Conservation (phyloP, 2,113 vertebrate genomes). For the Illadopsis cleaveri region DNA sequence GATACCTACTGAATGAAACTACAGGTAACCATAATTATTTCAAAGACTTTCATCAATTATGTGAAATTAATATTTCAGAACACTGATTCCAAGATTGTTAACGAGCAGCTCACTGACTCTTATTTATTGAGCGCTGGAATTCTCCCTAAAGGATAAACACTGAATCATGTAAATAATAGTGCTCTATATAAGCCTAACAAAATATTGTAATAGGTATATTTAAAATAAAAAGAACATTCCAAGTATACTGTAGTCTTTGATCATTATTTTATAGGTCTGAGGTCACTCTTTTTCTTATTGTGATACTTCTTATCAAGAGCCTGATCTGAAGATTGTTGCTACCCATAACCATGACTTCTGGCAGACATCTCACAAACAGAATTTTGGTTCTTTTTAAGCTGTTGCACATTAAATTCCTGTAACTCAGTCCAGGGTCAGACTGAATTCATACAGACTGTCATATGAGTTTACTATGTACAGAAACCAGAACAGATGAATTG, state of each 20-base stretch:
- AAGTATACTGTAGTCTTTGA: slow-evolving; percentile 22
- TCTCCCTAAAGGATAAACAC: slow-evolving; percentile 61
- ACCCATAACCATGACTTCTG: neutral
- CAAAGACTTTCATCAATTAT: slow-evolving; percentile 40
- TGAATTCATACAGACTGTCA: accelerated
- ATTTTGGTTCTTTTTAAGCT: neutral
- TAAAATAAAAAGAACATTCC: slow-evolving; percentile 80
- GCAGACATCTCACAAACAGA: neutral
- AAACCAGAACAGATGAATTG: neutral
- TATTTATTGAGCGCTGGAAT: slow-evolving; percentile 65
- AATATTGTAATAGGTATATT: slow-evolving; percentile 77
- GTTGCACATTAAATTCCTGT: neutral
- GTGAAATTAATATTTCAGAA: slow-evolving; percentile 49
- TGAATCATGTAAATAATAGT: slow-evolving; percentile 75
- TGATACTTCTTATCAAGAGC: neutral
- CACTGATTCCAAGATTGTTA: slow-evolving; percentile 45
- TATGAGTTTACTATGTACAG: neutral
- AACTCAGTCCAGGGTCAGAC: neutral
- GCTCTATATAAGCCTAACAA: slow-evolving; percentile 71
- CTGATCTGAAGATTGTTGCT: neutral
- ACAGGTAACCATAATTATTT: slow-evolving; percentile 52
- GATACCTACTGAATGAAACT: slow-evolving; percentile 43
- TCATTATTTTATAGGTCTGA: slow-evolving; percentile 51
- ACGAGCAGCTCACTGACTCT: slow-evolving; percentile 59
- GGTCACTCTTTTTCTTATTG: neutral